A percentile compares a stretch with the other conserved stretches of the same genome.
phyloP scores from a whole-genome alignment of 2,113 vertebrate species.

The Notarius lentiginosus region DNA sequence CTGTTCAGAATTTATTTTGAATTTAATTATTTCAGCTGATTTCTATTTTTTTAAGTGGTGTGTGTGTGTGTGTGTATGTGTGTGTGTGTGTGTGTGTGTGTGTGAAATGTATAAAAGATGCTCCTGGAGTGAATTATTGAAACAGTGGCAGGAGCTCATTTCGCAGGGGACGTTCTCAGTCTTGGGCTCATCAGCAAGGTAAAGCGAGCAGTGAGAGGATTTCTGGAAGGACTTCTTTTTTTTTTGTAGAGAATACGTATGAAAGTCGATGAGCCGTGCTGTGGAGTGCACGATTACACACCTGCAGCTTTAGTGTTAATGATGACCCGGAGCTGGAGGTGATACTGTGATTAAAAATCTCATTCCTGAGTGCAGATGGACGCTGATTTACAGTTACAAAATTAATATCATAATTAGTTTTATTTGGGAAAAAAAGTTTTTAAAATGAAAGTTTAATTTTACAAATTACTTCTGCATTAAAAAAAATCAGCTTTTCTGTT shows the following conservation, averaged over 20 bases:
- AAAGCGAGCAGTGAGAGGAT: not conserved
- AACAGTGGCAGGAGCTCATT: not conserved
- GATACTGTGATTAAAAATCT: not conserved
- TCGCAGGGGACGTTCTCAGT: not conserved
- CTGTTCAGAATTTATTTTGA: too few relatives aligned
- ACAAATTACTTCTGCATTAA: not conserved
- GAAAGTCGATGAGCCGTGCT: not conserved
- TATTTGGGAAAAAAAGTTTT: not conserved
- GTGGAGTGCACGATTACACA: not conserved
- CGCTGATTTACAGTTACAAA: not conserved
- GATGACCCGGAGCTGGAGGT: not conserved
- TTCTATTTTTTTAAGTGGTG: too few relatives aligned
- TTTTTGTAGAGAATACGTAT: not conserved
- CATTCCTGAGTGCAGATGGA: not conserved
- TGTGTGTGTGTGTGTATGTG: too few relatives aligned
- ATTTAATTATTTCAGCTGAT: too few relatives aligned
- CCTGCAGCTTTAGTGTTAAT: not conserved
- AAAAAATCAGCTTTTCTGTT: not conserved
- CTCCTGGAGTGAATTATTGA: not conserved
- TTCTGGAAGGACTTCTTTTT: not conserved
- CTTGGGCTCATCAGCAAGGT: not conserved
- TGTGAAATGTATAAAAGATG: not conserved
- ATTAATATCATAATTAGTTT: not conserved
- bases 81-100: too few relatives aligned
- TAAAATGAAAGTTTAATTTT: not conserved